These are phyloP conservation scores for Pyrrhia umbra DNA, from an alignment of 2,888 invertebrate genomes.

Conservation along the genomic window DNA sequence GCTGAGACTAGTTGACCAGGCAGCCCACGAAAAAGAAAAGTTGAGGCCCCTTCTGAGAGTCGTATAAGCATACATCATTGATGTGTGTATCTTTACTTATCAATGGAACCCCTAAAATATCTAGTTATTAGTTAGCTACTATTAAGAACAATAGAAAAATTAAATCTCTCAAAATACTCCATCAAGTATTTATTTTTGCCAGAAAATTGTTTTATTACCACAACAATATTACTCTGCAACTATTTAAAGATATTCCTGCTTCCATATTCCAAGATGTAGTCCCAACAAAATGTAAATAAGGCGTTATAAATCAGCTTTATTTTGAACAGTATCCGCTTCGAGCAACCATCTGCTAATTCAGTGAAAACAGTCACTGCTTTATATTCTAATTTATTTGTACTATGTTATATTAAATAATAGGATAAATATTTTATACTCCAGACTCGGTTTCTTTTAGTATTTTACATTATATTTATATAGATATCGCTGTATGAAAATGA, in stretches of 20 bases:
- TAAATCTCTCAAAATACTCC: too few relatives aligned
- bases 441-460: not conserved
- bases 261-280: conserved; percentile 52
- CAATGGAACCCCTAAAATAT: too few relatives aligned
- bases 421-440: not conserved
- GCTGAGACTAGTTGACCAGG: too few relatives aligned
- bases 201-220: not conserved
- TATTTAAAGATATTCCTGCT: conserved; percentile 38
- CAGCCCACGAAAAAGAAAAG: too few relatives aligned
- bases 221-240: conserved; percentile 15
- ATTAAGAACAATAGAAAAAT: too few relatives aligned
- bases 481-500: too few relatives aligned
- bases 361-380: conserved; percentile 68
- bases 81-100: too few relatives aligned
- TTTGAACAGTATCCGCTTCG: conserved; percentile 64
- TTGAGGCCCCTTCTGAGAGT: too few relatives aligned
- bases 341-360: conserved; percentile 81
- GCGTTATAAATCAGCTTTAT: conserved; percentile 75
- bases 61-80: too few relatives aligned
- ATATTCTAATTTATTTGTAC: conserved; percentile 57
- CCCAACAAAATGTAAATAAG: conserved; percentile 70
- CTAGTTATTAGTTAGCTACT: too few relatives aligned
- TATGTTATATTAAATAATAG: conserved; percentile 24
- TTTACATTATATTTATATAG: too few relatives aligned
- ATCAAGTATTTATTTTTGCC: too few relatives aligned